A percentile compares a stretch with the other conserved stretches of the same genome.
Conservation (phyloP, 2,113 vertebrate species). For the Forbesichthys papilliferus region DNA sequence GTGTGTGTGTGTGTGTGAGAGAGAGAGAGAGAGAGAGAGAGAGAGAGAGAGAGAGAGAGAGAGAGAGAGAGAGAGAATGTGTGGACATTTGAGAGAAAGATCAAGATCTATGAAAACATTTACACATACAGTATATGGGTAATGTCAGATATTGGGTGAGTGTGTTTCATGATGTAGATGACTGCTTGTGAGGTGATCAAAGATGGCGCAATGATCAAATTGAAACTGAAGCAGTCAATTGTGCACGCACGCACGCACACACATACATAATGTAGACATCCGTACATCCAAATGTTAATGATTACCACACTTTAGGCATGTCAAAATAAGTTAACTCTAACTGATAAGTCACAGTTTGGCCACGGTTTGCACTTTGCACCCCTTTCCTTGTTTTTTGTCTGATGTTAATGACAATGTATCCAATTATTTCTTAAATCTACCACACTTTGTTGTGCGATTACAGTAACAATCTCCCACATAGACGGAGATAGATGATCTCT, state of each 20-base stretch:
- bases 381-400: not conserved
- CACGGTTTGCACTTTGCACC: not conserved
- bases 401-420: not conserved
- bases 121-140: too few species aligned
- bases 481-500: too few species aligned
- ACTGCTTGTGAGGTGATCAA: slow-evolving; percentile 28
- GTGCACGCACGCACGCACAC: not conserved
- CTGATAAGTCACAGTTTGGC: not conserved
- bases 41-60: too few species aligned
- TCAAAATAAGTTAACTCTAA: not conserved
- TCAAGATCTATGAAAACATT: too few species aligned
- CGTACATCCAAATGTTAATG: not conserved
- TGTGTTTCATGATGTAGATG: slow-evolving; percentile 19
- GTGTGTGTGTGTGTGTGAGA: too few species aligned
- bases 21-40: too few species aligned
- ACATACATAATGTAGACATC: not conserved
- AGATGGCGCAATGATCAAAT: not conserved
- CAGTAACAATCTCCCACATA: too few species aligned
- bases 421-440: not conserved
- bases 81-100: too few species aligned
- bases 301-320: not conserved
- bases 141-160: too few species aligned
- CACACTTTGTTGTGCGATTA: too few species aligned
- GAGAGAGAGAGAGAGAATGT: too few species aligned
- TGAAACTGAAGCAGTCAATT: slow-evolving; percentile 13